Evolutionary conservation across 2,888 invertebrate species (phyloP).

Genomic region (Nomada hirtipes): DNA sequence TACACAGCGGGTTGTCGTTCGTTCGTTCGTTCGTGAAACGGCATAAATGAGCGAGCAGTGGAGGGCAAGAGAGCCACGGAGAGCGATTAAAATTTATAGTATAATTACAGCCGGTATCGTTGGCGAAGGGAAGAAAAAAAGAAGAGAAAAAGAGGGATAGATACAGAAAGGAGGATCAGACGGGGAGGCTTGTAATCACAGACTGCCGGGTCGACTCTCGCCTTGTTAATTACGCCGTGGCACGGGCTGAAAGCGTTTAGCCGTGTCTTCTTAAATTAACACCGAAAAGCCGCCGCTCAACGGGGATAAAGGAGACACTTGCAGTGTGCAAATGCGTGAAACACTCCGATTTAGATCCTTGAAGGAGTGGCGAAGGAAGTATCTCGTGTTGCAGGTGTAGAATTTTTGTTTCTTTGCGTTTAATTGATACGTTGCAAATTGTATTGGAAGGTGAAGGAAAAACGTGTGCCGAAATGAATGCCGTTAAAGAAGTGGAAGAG

Average conservation of each 20-base stretch:
- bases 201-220: slow-evolving; percentile 43
- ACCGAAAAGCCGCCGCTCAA: slow-evolving; percentile 5
- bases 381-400: neutral
- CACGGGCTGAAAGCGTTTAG: slow-evolving; percentile 30
- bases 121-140: slow-evolving; percentile 37
- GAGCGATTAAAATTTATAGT: slow-evolving; percentile 63
- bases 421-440: neutral
- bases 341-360: neutral
- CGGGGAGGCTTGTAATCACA: slow-evolving; percentile 21
- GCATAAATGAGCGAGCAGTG: slow-evolving; percentile 23
- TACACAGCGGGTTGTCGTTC: slow-evolving; percentile 9
- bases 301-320: neutral
- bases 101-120: slow-evolving; percentile 65
- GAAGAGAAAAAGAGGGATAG: neutral
- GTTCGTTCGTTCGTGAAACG: slow-evolving; percentile 24
- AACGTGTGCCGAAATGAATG: no score
- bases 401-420: neutral
- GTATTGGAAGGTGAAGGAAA: no score
- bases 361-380: neutral
- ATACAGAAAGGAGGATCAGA: slow-evolving; percentile 43
- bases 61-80: neutral
- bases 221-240: slow-evolving; percentile 61
- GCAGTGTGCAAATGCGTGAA: neutral
- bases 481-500: no score
- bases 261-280: slow-evolving; percentile 59